Evolutionary conservation across 2,113 vertebrate genomes (phyloP), one percentile per base, ranked within the genome.

Genomic region (Apistogramma diplotaenia): DNA sequence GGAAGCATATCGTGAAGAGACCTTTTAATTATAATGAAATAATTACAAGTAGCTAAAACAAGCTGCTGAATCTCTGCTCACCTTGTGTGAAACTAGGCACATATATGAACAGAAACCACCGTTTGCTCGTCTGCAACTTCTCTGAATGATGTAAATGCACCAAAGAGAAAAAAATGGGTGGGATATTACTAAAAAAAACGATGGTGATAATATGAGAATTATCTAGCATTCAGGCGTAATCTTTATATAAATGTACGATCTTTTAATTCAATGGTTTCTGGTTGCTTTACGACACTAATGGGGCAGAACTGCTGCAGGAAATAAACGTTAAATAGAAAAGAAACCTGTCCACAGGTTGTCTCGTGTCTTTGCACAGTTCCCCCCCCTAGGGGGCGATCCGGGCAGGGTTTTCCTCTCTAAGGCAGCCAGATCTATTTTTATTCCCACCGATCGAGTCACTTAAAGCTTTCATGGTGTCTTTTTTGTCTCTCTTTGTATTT

Each of bases 351-450:
- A 23, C 29, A 19, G 35, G 43, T 43, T 15, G 3, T 25, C 27
- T 21, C 15, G 8, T 70, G 82, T 78, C 54, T 2, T 83, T 49
- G 65, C 79, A 76, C 80, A 77, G 21, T 87, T n/a, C 88, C 49
- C 61, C 61, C 90, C 93, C 55, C 71, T 81, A 79, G 91, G 51
- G 80, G 91, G 90, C 89, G 73, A 53, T 55, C 74, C 58, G 90
- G 74, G 83, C 85, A 79, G 82, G 81, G 81, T 84, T 92, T 78
- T 84, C 86, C 84, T 85, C 29, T 49, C 79, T 71, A 10, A 12
- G 49, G 78, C 71, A 75, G 79, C 82, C 76, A 18, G 31, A 37
- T 92, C 91, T 93, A 94, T 94, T 94, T 94, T 91, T 91, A 94
- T 57, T 90, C 37, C 16, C 5, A 82, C 27, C 76, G 70, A 89